Percentiles rank a stretch among this genome's conserved stretches.
phyloP scores from a whole-genome alignment of 1,140 invertebrate genomes.

The Sarcophaga peregrina region DNA sequence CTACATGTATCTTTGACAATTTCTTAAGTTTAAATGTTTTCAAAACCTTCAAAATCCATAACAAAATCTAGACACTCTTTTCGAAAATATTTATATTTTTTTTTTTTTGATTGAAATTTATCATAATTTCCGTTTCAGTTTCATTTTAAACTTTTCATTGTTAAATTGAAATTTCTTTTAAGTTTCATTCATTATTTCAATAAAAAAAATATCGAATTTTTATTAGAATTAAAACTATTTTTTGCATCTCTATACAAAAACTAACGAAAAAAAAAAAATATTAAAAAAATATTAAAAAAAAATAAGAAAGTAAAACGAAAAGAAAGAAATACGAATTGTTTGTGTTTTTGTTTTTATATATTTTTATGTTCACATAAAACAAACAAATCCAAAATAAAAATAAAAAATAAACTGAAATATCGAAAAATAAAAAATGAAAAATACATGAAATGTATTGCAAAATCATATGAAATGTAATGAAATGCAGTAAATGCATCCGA shows the following conservation, averaged over 20 bases:
- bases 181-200: no score
- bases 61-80: no score
- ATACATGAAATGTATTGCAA: neutral
- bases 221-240: neutral
- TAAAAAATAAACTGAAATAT: neutral
- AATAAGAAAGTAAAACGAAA: neutral
- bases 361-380: slow-evolving; percentile 33
- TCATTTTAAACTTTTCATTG: no score
- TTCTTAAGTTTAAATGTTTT: no score
- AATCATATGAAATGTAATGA: neutral
- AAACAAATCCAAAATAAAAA: slow-evolving; percentile 5
- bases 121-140: no score
- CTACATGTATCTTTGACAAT: no score
- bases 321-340: neutral
- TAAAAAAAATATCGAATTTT: neutral
- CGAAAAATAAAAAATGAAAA: no score
- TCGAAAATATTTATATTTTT: no score
- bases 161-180: no score
- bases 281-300: no score
- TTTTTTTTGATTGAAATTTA: no score
- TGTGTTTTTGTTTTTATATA: slow-evolving; percentile 34
- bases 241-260: slow-evolving; percentile 17
- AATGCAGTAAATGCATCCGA: slow-evolving; percentile 70
- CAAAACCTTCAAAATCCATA: no score
- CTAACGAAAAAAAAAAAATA: neutral